Percentiles rank a stretch among this genome's conserved stretches.
Conservation (phyloP, 2,888 invertebrate species). For the Pollenia amentaria region DNA sequence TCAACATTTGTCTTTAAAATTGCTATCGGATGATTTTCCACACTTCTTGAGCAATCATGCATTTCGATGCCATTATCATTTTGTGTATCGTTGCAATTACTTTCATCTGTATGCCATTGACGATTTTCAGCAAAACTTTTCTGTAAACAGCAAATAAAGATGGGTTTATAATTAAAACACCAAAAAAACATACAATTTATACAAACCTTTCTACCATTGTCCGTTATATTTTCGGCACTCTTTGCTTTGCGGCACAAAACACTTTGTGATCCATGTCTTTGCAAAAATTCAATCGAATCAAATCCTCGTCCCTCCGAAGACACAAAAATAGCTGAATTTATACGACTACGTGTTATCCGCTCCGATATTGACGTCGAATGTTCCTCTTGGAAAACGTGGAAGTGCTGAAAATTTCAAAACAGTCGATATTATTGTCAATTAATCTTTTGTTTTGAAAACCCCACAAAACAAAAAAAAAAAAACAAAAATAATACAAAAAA, state of each 20-base stretch:
- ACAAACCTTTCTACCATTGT: conserved; percentile 84
- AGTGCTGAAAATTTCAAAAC: conserved; percentile 86
- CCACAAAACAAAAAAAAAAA: not conserved
- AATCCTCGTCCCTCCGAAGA: conserved; percentile 91
- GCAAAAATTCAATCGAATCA: conserved; percentile 91
- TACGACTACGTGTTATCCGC: conserved; percentile 88
- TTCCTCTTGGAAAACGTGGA: conserved; percentile 89
- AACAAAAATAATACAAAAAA: not conserved
- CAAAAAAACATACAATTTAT: not conserved
- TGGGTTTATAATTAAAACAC: not conserved
- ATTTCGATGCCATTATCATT: conserved; percentile 78
- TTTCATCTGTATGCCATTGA: conserved; percentile 83
- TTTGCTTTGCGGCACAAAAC: conserved; percentile 92
- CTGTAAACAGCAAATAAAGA: conserved; percentile 75
- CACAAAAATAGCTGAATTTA: conserved; percentile 94
- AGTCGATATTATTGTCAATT: not conserved
- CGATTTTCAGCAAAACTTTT: conserved; percentile 82
- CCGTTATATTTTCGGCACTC: conserved; percentile 89
- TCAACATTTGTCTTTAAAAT: conserved; percentile 76
- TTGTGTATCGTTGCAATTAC: conserved; percentile 74
- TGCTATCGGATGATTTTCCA: conserved; percentile 78
- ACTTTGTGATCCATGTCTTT: conserved; percentile 92
- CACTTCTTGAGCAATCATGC: conserved; percentile 71
- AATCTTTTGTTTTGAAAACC: no score
- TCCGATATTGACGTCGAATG: conserved; percentile 88